Base-by-base conservation (phyloP, 2,797 vertebrate genomes). In the Oreortyx pictus region DNA sequence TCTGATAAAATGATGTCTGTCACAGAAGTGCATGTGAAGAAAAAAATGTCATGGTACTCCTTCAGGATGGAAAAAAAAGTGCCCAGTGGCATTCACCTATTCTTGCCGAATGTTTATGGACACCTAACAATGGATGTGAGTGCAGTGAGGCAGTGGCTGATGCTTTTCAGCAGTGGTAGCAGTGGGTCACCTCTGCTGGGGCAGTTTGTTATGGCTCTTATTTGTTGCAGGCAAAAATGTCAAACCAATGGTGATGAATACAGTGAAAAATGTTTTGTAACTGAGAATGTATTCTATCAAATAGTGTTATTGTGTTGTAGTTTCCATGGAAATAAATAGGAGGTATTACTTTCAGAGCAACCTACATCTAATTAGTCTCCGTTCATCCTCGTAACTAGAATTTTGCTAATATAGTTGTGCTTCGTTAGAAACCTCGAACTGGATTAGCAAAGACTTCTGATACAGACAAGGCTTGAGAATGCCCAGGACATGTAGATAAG, bases 401-500 rank as follows among this genome's bases (percentile, higher is more conserved):
- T 70, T 72, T 68, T 81, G 3, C 86, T 89, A 46, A 75, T 81
- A 10, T 49, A 15, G 1, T 89, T 75, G 31, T 6, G 1, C 29
- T 64, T 74, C 16, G 6, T 82, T 87, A 80, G 41, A 73, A 86
- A 74, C 4, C 16, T 68, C 80, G 60, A 80, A 39, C 11, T 5
- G 4, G 35, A 49, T 11, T 41, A 44, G 3, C 65, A 31, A 37
- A 81, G 3, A 10, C 17, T 67, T 52, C n/a, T 88, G 14, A 5
- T 79, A 23, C 3, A 73, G 56, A 33, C 4, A 43, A 11, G 23
- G 13, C 62, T 73, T 79, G 39, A 84, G 50, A 84, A 79, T 56
- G 43, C 14, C 47, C 59, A 33, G 20, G 16, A 47, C 8, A 1
- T 70, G 29, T 61, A 56, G 41, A 9, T 52, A 15, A 0, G 0